Conservation (phyloP, 2,888 invertebrate species). For the Drosophila putrida region DNA sequence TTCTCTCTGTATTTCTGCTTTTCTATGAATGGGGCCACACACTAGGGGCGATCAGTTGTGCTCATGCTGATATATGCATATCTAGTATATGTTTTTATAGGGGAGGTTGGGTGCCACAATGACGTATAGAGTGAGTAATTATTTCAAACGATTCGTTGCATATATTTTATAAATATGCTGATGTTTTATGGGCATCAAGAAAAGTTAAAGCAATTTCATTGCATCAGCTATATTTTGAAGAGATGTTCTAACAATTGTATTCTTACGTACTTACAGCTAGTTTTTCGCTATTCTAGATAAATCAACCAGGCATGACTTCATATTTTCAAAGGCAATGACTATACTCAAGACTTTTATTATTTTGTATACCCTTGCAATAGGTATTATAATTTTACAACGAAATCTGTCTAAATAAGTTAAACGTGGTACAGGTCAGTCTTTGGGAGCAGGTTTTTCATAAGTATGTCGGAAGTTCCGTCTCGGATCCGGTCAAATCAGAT, state of each 20-base stretch:
- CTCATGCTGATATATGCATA: conserved; percentile 1
- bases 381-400: too few species aligned
- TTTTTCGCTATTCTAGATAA: background rate
- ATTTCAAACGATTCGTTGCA: conserved; percentile 36
- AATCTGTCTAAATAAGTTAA: too few species aligned
- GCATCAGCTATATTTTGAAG: conserved; percentile 7
- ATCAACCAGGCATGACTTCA: conserved; percentile 8
- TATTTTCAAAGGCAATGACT: background rate
- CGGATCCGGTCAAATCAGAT: too few species aligned
- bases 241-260: background rate
- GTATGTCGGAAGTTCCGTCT: too few species aligned
- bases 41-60: conserved; percentile 15
- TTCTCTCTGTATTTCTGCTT: conserved; percentile 16
- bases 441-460: too few species aligned
- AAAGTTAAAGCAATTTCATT: background rate
- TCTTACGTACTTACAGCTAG: conserved; percentile 10
- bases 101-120: conserved; percentile 32
- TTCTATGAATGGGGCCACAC: conserved; percentile 37
- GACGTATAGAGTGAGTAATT: conserved; percentile 57
- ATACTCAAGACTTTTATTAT: conserved; percentile 19
- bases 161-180: conserved; percentile 13
- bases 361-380: background rate
- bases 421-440: too few species aligned
- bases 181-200: conserved; percentile 7
- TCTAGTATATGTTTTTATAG: conserved; percentile 28